phyloP scores from a whole-genome alignment of 2,888 invertebrate species.

The Eupithecia dodoneata region DNA sequence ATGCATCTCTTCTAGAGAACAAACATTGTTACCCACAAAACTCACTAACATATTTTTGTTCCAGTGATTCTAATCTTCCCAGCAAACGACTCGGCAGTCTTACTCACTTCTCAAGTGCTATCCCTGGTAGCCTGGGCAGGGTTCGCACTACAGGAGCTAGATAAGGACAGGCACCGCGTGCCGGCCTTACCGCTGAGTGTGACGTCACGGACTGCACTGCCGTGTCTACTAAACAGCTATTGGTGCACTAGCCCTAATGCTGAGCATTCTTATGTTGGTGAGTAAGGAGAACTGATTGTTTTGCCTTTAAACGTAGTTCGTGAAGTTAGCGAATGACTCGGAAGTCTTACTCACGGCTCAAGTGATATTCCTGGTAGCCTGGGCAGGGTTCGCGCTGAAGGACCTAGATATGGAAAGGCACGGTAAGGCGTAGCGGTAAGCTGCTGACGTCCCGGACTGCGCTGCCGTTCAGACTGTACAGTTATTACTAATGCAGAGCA shows the following conservation, averaged over 20 bases:
- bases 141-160: constrained; percentile 72
- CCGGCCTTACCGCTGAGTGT: constrained; percentile 71
- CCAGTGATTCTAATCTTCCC: constrained; percentile 76
- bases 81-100: constrained; percentile 68
- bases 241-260: constrained; percentile 75
- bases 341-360: constrained; percentile 68
- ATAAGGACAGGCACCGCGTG: constrained; percentile 59
- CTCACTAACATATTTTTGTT: constrained; percentile 1
- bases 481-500: constrained; percentile 76
- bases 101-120: constrained; percentile 68
- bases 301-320: background rate
- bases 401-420: constrained; percentile 64
- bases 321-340: constrained; percentile 48
- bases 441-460: constrained; percentile 59
- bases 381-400: constrained; percentile 75
- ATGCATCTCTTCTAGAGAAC: background rate
- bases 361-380: constrained; percentile 64
- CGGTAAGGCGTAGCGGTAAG: constrained; percentile 59
- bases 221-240: constrained; percentile 67
- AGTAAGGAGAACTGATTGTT: constrained; percentile 26
- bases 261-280: constrained; percentile 73
- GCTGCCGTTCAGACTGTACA: constrained; percentile 65
- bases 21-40: background rate
- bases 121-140: constrained; percentile 72
- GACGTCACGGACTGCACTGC: constrained; percentile 59